Evolutionary conservation across 2,113 vertebrate genomes (phyloP), one percentile per base, ranked within the genome.

Genomic region (Indicator indicator): DNA sequence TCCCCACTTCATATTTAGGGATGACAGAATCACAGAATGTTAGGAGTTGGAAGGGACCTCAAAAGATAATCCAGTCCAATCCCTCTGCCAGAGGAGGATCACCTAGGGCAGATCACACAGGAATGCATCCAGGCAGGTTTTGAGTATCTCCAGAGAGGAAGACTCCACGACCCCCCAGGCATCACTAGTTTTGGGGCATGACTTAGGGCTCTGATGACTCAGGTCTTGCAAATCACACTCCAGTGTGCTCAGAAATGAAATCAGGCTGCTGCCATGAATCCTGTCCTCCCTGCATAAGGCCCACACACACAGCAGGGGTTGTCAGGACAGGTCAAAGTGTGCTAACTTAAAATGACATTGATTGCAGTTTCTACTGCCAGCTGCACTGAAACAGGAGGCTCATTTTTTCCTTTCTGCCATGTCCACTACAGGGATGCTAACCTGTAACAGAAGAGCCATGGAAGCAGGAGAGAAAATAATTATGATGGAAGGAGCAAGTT

Each of bases 211-310:
- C 30, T 6, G 73, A n/a, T 13, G 36, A 17, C 36, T 3, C 21
- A 48, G 33, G 26, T 6, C 16, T 3, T 24, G 38, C 36, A 40
- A 9, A 48, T 3, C 4, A 5, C 3, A 0, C 18, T 1, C 3
- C 2, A 9, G 75, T 2, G 52, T 42, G 40, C 9, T 52, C 19
- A 16, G 69, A 65, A 77, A 33, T 7, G 28, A 14, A 38, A 11
- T 2, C 0, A 3, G 64, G 27, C 77, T 67, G 85, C 56, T 92
- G 82, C 52, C 46, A 3, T 4, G 5, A 21, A 48, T 38, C 63
- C 77, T 30, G 50, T 9, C 56, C 38, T 4, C 55, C 42, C 72
- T 26, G 38, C 2, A 2, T 52, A 0, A 0, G 30, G 60, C 50
- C 79, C 85, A 36, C 7, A 2, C 2, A 36, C 60, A 5, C 60